Conservation (phyloP, 2,888 invertebrate genomes). For the Sycophila texana region DNA sequence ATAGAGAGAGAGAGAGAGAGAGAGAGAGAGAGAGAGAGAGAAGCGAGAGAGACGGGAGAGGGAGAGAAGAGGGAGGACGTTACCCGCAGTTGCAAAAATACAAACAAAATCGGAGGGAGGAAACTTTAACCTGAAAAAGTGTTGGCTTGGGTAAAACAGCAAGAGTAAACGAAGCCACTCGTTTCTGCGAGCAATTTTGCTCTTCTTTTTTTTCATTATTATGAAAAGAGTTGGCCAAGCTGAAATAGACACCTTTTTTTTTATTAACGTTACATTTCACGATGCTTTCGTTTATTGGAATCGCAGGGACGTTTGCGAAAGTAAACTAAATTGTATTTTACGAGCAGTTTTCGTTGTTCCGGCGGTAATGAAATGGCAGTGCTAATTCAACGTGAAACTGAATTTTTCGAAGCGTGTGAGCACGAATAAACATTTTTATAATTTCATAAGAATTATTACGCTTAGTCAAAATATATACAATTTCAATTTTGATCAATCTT, state of each 20-base stretch:
- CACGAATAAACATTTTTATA: too few relatives aligned
- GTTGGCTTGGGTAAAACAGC: slow-evolving; percentile 10
- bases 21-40: slow-evolving; percentile 42
- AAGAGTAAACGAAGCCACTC: slow-evolving; percentile 18
- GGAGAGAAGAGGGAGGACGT: slow-evolving; percentile 50
- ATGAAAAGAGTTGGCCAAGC: slow-evolving; percentile 1
- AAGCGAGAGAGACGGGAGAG: slow-evolving; percentile 55
- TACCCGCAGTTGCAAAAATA: slow-evolving; percentile 21
- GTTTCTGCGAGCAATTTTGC: not conserved
- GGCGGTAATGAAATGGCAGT: not conserved
- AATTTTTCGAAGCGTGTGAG: too few relatives aligned
- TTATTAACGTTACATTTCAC: slow-evolving; percentile 21
- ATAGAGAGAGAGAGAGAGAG: slow-evolving; percentile 2
- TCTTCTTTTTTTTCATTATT: slow-evolving; percentile 2
- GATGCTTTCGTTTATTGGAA: not conserved
- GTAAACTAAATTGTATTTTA: slow-evolving; percentile 11
- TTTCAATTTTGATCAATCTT: too few relatives aligned
- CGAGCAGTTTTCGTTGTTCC: not conserved
- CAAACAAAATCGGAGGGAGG: slow-evolving; percentile 23
- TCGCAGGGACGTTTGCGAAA: not conserved
- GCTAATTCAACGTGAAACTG: too few relatives aligned
- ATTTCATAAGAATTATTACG: too few relatives aligned
- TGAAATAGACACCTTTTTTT: slow-evolving; percentile 6
- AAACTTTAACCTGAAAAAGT: slow-evolving; percentile 44
- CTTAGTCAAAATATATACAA: too few relatives aligned